These are phyloP conservation scores for Serranus cabrilla DNA, from an alignment of 2,797 vertebrate genomes.

Conservation along the genomic window DNA sequence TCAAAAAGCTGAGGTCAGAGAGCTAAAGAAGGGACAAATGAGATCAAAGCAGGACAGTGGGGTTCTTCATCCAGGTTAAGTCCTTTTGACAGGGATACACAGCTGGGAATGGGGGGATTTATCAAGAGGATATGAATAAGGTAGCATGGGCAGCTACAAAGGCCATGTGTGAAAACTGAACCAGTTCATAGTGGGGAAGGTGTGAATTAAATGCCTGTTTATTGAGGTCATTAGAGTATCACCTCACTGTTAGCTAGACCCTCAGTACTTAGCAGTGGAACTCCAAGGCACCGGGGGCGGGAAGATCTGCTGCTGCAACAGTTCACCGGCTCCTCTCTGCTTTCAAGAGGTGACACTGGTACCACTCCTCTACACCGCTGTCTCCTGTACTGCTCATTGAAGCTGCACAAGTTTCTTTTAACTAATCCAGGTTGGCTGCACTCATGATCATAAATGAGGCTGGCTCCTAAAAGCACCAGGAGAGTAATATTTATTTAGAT, in stretches of 20 bases:
- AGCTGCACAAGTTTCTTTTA: neutral
- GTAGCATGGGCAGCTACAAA: constrained; percentile 71
- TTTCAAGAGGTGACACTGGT: constrained; percentile 20
- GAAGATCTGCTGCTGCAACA: constrained; percentile 44
- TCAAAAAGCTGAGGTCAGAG: constrained; percentile 6
- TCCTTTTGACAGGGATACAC: constrained; percentile 36
- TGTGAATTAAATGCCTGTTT: constrained; percentile 81
- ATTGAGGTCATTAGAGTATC: constrained; percentile 83
- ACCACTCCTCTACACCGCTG: neutral
- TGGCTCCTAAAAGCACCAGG: constrained; percentile 6
- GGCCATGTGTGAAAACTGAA: constrained; percentile 75
- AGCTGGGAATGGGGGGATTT: constrained; percentile 57
- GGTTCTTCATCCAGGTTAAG: constrained; percentile 42
- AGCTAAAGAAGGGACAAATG: constrained; percentile 21
- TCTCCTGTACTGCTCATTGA: constrained; percentile 4
- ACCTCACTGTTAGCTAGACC: constrained; percentile 75
- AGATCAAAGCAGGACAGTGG: constrained; percentile 77
- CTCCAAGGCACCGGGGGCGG: constrained; percentile 65
- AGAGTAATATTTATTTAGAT: constrained; percentile 10
- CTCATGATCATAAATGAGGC: constrained; percentile 4
- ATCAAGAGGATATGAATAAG: constrained; percentile 80
- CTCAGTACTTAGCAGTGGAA: constrained; percentile 70
- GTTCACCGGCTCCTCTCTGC: constrained; percentile 32
- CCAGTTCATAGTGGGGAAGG: constrained; percentile 66
- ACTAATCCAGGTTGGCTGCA: neutral